Evolutionary conservation across 2,888 invertebrate genomes (phyloP).

Genomic region (Bedellia somnulentella): DNA sequence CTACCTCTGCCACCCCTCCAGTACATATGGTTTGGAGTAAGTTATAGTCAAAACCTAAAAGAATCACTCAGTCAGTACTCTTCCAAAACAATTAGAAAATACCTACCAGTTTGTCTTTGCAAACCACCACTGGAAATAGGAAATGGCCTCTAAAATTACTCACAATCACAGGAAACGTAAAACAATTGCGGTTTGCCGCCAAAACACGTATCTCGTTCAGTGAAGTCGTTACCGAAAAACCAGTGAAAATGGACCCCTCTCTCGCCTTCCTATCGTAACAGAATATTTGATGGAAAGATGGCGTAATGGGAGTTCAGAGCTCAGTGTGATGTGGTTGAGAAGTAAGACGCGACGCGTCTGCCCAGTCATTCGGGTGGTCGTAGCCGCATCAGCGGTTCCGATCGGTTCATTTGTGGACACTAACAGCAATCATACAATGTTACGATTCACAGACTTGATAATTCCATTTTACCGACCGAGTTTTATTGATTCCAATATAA

Average conservation of each 20-base stretch:
- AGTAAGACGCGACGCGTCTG: constrained; percentile 23
- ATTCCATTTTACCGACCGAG: not conserved
- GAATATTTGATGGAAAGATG: too few relatives aligned
- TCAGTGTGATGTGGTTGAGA: constrained; percentile 27
- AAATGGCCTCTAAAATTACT: constrained; percentile 1
- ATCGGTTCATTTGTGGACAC: constrained; percentile 28
- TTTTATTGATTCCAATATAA: too few relatives aligned
- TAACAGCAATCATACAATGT: constrained; percentile 23
- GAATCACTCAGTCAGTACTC: too few relatives aligned
- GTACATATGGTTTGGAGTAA: too few relatives aligned
- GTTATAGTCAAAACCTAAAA: too few relatives aligned
- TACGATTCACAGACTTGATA: constrained; percentile 6
- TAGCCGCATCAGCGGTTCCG: constrained; percentile 45
- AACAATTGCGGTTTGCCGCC: constrained; percentile 41
- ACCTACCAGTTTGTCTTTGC: too few relatives aligned
- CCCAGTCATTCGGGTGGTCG: constrained; percentile 32
- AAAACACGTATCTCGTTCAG: constrained; percentile 54
- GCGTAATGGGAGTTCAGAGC: too few relatives aligned
- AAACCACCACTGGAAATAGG: too few relatives aligned
- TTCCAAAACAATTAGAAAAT: too few relatives aligned
- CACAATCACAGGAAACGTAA: constrained; percentile 23
- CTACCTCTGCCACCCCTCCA: too few relatives aligned
- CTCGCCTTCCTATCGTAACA: not conserved
- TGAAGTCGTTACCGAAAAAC: constrained; percentile 30
- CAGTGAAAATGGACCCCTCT: constrained; percentile 18